These are phyloP conservation scores for Nothoprocta perdicaria DNA, from an alignment of 2,113 vertebrate species.

Conservation along the genomic window DNA sequence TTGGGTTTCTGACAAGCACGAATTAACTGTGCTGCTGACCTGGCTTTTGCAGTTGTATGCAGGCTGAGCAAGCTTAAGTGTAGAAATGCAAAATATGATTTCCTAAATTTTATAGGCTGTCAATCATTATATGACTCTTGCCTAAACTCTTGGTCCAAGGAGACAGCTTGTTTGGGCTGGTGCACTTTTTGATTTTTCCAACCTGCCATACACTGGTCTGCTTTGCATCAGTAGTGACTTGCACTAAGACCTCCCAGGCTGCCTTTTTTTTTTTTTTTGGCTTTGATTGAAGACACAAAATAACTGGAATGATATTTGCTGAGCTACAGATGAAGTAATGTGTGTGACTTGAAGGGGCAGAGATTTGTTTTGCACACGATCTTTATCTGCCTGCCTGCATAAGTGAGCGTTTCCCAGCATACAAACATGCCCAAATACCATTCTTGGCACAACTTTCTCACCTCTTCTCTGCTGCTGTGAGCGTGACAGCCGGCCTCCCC, in stretches of 20 bases:
- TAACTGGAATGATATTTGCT: slow-evolving; percentile 10
- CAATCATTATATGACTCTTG: not conserved
- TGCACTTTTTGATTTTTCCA: not conserved
- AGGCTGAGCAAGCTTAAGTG: not conserved
- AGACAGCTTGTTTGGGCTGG: not conserved
- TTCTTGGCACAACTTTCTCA: not conserved
- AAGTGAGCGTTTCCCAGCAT: not conserved
- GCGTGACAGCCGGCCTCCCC: not conserved
- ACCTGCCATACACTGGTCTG: not conserved
- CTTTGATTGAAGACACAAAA: not conserved
- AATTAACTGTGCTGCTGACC: fast-evolving
- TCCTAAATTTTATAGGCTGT: not conserved
- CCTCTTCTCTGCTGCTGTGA: not conserved
- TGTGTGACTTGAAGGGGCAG: not conserved
- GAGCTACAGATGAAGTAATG: not conserved
- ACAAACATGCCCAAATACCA: not conserved
- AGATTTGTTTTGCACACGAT: slow-evolving; percentile 20
- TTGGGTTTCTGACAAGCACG: not conserved
- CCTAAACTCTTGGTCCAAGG: not conserved
- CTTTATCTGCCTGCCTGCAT: not conserved
- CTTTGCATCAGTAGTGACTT: slow-evolving; percentile 21
- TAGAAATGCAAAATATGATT: not conserved
- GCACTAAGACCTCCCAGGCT: not conserved
- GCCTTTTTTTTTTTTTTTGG: not conserved
- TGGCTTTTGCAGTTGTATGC: fast-evolving